Base-by-base conservation (phyloP, 2,797 vertebrate genomes). In the Champsocephalus gunnari region DNA sequence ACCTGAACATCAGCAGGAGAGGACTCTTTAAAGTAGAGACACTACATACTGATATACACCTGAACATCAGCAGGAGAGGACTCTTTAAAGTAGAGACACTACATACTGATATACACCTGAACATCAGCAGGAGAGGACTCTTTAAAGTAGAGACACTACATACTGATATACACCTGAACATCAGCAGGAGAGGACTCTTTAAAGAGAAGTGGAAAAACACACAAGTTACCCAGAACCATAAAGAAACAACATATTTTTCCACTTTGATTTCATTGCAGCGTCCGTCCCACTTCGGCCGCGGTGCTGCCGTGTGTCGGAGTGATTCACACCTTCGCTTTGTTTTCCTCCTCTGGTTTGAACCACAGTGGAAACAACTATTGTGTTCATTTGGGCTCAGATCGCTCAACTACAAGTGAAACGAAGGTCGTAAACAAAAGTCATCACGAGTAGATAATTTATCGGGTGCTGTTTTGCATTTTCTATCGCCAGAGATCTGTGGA, bases 151-250 rank as follows among this genome's bases (percentile, higher is more conserved):
- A 28, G 28, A 28, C 4, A 5, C 28, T 28, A 28, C 28, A 28
- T 5, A 28, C 28, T 28, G 28, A 28, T 28, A 28, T 28, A 28
- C 28, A 28, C 28, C 2, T 24, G 21, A 24, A 24, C 21, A 24
- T 24, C 21, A 24, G 21, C 21, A 24, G 21, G 24, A 24, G 21
- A 24, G 21, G 24, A 28, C 28, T 28, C 28, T 28, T 28, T 28
- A 28, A 28, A 13, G 14, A 75, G 60, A 67, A 56, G 63, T 76
- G 67, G 57, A 85, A 79, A 83, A 81, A 66, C 12, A 70, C 34
- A 54, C 71, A 63, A 60, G 50, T 21, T 66, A 50, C 45, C 55
- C 21, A 56, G 38, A 78, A 69, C 19, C n/a, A 51, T 65, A 53
- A 79, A 71, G 73, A 69, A 76, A 56, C 49, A 12, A 45, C 61